Evolutionary conservation across 2,113 vertebrate species (phyloP), one percentile per base, ranked within the genome.

Genomic region (Perccottus glenii): DNA sequence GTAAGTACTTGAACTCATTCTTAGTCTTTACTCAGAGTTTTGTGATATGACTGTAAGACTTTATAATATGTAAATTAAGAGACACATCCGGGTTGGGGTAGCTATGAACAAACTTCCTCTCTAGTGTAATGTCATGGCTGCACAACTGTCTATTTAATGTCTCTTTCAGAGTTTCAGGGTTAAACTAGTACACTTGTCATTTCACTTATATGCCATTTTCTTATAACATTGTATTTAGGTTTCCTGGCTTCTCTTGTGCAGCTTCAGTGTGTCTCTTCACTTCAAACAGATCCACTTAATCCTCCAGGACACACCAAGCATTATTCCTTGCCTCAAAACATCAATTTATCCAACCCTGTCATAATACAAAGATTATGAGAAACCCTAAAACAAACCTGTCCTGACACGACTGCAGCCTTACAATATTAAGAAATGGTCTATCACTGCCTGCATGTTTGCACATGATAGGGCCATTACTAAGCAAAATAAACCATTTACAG

Each of bases 41-140:
- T 6, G 14, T 11, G 35, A 56, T 14, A 52, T 15, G 46, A 64
- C 11, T 9, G 9, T 14, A 16, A 6, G 1, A 27, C 19, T 27
- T 3, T 49, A 60, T 38, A n/a, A 50, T 27, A 80, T 67, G 79
- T 64, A 83, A 71, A 76, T 69, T 4, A 62, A 55, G 15, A 73
- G 67, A 73, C 85, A 78, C 80, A 82, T 90, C 83, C 83, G 73
- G 83, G 66, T 56, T 73, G 36, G 27, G 61, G 77, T 42, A 73
- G 60, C 65, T 60, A 47, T 51, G 40, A 73, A 10, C 5, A 12
- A 36, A 84, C 88, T 86, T 89, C 85, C 84, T 73, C 53, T 14
- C 12, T 70, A 45, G 64, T 15, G 64, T 67, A 44, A 12, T 11
- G 55, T 14, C 1, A n/a, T 12, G n/a, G 45, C 45, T 36, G 2